Evolutionary conservation across 2,113 vertebrate species (phyloP).

Genomic region (Recurvirostra avosetta): DNA sequence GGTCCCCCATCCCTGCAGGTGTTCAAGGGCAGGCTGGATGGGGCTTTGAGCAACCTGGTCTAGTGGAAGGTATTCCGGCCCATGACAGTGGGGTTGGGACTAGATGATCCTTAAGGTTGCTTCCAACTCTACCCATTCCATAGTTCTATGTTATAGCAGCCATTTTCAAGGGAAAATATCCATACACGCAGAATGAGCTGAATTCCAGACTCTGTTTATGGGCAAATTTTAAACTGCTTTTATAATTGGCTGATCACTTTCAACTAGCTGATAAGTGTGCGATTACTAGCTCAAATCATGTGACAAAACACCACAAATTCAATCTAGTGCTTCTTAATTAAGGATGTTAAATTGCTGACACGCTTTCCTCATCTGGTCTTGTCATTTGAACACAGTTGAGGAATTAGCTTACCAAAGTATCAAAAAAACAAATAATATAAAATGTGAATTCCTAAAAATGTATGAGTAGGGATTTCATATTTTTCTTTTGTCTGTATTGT

Average conservation of each 20-base stretch:
- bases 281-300: not conserved
- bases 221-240: not conserved
- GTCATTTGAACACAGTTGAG: not conserved
- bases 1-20: not conserved
- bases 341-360: not conserved
- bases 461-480: not conserved
- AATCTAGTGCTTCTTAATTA: not conserved
- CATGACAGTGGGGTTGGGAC: not conserved
- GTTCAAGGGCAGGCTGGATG: not conserved
- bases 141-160: no score
- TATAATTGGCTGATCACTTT: not conserved
- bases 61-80: not conserved
- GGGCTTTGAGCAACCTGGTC: not conserved
- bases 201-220: not conserved
- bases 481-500: not conserved
- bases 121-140: not conserved
- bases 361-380: not conserved
- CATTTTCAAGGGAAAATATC: accelerated
- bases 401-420: not conserved
- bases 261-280: not conserved
- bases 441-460: not conserved
- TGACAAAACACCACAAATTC: not conserved
- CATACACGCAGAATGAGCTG: not conserved
- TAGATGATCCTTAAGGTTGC: not conserved
- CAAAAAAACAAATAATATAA: not conserved